phyloP scores from a whole-genome alignment of 2,888 invertebrate genomes.

The Teleiodes luculella region DNA sequence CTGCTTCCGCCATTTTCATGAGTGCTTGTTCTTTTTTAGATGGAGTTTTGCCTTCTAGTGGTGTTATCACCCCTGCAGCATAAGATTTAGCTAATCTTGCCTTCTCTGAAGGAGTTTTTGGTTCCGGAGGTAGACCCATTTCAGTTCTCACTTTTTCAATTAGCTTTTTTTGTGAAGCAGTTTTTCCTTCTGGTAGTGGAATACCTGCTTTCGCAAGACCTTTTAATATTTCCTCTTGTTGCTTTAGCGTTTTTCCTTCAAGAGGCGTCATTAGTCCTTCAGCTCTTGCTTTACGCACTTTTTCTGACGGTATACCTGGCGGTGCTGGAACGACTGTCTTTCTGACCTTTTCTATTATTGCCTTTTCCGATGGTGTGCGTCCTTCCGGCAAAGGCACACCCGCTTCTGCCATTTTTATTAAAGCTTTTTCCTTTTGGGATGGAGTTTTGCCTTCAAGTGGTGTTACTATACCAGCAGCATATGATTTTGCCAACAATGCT shows the following conservation, averaged over 20 bases:
- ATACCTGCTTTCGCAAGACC: conserved; percentile 12
- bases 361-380: conserved; percentile 30
- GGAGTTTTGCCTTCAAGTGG: conserved; percentile 35
- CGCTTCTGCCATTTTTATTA: conserved; percentile 25
- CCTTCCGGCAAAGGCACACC: conserved; percentile 36
- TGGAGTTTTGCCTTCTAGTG: conserved; percentile 23
- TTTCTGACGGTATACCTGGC: conserved; percentile 20
- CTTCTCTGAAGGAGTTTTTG: conserved; percentile 30
- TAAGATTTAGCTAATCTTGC: conserved; percentile 26
- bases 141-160: conserved; percentile 27
- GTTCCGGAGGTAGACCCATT: conserved; percentile 29
- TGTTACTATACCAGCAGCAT: conserved; percentile 28
- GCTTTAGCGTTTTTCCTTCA: conserved; percentile 1
- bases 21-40: conserved; percentile 20
- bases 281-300: conserved; percentile 23
- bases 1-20: conserved; percentile 26
- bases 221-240: background rate
- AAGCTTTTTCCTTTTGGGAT: conserved; percentile 30
- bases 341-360: conserved; percentile 28
- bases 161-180: conserved; percentile 43
- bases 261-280: conserved; percentile 29
- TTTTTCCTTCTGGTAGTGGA: conserved; percentile 33
- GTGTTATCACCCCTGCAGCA: conserved; percentile 26
- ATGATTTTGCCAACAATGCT: conserved; percentile 27
- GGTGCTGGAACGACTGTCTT: background rate